Conservation (phyloP, 2,888 invertebrate genomes). For the Vandiemenella viatica region DNA sequence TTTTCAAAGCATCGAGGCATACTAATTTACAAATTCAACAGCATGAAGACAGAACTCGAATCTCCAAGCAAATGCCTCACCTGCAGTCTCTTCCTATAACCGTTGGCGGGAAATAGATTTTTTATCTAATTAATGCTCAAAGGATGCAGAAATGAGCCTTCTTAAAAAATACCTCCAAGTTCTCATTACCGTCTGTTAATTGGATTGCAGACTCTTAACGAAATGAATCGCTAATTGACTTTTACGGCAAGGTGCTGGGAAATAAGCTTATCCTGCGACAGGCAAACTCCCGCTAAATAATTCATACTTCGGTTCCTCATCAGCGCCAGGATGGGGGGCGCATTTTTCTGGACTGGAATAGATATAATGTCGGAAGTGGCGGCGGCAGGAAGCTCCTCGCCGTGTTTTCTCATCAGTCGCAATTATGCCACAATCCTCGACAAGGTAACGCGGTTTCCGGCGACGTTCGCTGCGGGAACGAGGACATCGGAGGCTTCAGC, state of each 20-base stretch:
- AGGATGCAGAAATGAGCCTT: conserved; percentile 13
- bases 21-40: too few species aligned
- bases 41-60: too few species aligned
- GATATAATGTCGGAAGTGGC: neutral
- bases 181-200: conserved; percentile 17
- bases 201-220: conserved; percentile 15
- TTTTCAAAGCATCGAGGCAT: too few species aligned
- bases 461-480: too few species aligned
- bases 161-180: conserved; percentile 16
- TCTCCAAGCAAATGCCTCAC: too few species aligned
- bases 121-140: conserved; percentile 16
- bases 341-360: neutral
- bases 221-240: conserved; percentile 17
- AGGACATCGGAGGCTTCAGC: too few species aligned
- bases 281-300: conserved; percentile 7
- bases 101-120: conserved; percentile 15
- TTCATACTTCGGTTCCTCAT: conserved; percentile 11
- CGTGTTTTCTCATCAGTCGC: neutral
- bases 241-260: conserved; percentile 10
- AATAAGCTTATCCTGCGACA: conserved; percentile 10
- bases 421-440: too few species aligned
- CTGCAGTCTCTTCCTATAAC: conserved; percentile 7
- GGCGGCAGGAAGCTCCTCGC: neutral
- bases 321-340: conserved; percentile 1
- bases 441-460: too few species aligned